Percentiles rank a stretch among this genome's conserved stretches.
These are phyloP conservation scores for Lepus oiostolus DNA, from an alignment of 2,797 vertebrate genomes.

Conservation along the genomic window DNA sequence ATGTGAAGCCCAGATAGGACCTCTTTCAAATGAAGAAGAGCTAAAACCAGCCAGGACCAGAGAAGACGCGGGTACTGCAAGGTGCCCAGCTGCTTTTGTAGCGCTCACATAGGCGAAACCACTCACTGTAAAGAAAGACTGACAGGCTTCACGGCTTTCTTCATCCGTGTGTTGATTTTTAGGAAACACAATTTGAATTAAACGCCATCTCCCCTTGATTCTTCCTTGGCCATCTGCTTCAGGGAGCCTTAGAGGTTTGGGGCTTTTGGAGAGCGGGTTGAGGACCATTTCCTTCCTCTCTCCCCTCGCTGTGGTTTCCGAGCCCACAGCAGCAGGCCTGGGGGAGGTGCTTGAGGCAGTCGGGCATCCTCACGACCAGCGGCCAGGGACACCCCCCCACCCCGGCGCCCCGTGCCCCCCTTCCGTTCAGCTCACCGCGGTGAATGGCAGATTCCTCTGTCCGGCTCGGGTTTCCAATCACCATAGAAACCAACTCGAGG, in stretches of 20 bases:
- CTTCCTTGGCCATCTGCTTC: neutral
- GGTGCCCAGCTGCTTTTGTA: neutral
- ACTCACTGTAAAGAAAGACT: conserved; percentile 3
- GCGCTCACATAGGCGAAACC: neutral
- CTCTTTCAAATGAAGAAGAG: neutral
- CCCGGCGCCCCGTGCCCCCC: conserved; percentile 79
- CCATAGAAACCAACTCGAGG: conserved; percentile 99
- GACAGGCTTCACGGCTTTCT: neutral
- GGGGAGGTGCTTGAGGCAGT: conserved; percentile 53
- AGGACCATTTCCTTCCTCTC: conserved; percentile 72
- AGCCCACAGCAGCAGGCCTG: conserved; percentile 72
- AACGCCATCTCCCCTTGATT: neutral
- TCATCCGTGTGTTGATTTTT: neutral
- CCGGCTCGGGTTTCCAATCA: conserved; percentile 97
- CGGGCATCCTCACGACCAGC: conserved; percentile 75
- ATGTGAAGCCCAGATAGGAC: neutral
- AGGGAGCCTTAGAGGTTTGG: neutral
- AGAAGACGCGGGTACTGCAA: neutral
- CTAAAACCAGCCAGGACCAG: neutral
- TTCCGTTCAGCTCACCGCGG: conserved; percentile 87
- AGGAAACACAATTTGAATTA: conserved; percentile 3
- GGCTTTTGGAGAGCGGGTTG: neutral
- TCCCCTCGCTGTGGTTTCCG: conserved; percentile 64
- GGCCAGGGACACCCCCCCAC: conserved; percentile 80
- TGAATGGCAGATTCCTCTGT: conserved; percentile 97